Percentiles rank a stretch among this genome's conserved stretches.
These are phyloP conservation scores for Maniola jurtina DNA, from an alignment of 1,140 invertebrate species.

Conservation along the genomic window DNA sequence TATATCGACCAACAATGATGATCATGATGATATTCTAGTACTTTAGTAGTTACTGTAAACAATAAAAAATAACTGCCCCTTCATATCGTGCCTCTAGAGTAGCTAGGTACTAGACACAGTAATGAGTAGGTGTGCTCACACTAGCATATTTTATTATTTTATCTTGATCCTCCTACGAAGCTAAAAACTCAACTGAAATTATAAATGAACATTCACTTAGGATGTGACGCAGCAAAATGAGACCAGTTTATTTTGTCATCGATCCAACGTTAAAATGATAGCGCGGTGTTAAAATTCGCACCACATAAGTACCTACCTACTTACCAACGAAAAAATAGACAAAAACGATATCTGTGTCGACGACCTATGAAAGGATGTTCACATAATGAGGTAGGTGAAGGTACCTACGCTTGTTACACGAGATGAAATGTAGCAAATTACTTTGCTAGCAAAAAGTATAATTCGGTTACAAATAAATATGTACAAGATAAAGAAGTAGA, in stretches of 20 bases:
- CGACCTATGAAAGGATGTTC: constrained; percentile 33
- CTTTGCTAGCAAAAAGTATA: neutral
- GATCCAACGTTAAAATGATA: constrained; percentile 9
- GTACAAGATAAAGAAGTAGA: neutral
- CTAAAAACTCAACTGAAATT: neutral
- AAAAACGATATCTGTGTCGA: constrained; percentile 27
- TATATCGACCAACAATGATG: no score
- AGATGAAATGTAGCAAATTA: constrained; percentile 8
- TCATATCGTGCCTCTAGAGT: no score
- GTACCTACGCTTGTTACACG: constrained; percentile 7
- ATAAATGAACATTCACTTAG: neutral
- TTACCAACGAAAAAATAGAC: constrained; percentile 16
- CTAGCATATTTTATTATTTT: no score
- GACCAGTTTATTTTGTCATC: constrained; percentile 16
- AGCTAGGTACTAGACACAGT: no score
- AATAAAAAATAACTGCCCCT: no score
- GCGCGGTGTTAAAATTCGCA: constrained; percentile 16
- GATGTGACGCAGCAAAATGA: constrained; percentile 16
- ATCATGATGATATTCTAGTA: no score
- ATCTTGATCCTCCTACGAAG: no score
- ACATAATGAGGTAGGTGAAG: constrained; percentile 10
- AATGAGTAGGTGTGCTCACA: no score
- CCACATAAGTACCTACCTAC: neutral
- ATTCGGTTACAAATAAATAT: neutral
- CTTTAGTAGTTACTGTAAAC: no score